Evolutionary conservation across 2,797 vertebrate species (phyloP), one percentile per base, ranked within the genome.

Genomic region (Manis crassicaudata): DNA sequence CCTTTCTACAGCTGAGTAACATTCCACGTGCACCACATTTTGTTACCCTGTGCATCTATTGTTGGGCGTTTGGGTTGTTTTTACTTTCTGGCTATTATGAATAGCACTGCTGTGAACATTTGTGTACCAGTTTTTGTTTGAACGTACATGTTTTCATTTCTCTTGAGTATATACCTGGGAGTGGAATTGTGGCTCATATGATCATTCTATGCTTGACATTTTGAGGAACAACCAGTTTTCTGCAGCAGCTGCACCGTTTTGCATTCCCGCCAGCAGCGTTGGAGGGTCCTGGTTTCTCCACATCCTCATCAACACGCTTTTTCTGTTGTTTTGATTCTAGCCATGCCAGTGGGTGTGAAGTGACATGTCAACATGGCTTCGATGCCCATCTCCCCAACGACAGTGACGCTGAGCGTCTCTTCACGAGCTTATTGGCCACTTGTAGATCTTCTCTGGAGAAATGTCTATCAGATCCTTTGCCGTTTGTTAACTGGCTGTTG

Each of bases 261-360:
- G 6, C 6, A 0, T 5, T 10, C n/a, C 80, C 8, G 4, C 84
- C 56, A 5, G 56, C 75, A 2, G 16, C 0, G n/a, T 0, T 0
- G 0, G 21, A 32, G 37, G 72, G 63, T 11, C 29, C 35, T 2
- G 0, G 6, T 50, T 29, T 60, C 70, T 18, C 80, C 75, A 16
- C 18, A 6, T 27, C 37, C 52, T 37, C 0, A 16, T 56, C 62
- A 67, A 16, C 8, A 4, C 32, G 11, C 67, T 0, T 3, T 58
- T 83, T 35, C 50, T 1, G 0, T 63, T 70, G 73, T 67, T 76
- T 60, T 54, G 91, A 62, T 20, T 0, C 1, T 52, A 35, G 35
- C 52, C 56, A 5, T 40, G 21, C 18, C 16, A 0, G 62, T 12
- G 56, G 90, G 35, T 20, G 12, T 43, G 52, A 87, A 32, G 35